These are phyloP conservation scores for Drepana arcuata DNA, from an alignment of 1,140 invertebrate genomes.

Conservation along the genomic window DNA sequence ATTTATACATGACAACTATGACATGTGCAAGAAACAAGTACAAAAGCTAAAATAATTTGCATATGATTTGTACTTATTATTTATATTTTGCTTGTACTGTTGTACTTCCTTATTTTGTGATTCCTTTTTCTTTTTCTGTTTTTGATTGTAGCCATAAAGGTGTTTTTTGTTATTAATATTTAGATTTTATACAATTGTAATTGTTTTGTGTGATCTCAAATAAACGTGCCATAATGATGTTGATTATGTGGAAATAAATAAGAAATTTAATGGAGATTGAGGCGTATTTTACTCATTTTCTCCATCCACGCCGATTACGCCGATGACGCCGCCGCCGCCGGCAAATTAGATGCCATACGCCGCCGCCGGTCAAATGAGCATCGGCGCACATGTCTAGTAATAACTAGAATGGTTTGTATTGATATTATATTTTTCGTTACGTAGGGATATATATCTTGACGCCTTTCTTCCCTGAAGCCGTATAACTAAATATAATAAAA, in stretches of 20 bases:
- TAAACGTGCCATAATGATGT: neutral
- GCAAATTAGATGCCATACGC: neutral
- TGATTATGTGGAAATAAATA: neutral
- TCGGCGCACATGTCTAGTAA: neutral
- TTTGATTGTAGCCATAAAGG: neutral
- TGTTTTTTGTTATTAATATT: neutral
- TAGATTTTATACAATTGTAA: neutral
- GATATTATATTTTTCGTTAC: no score
- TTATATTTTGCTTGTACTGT: neutral
- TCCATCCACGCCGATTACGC: neutral
- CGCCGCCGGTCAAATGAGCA: neutral
- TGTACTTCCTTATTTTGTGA: no score
- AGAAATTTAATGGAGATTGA: neutral
- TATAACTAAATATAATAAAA: no score
- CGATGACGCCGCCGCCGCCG: neutral
- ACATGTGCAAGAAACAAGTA: neutral
- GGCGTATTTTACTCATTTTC: no score
- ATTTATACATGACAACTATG: constrained; percentile 22
- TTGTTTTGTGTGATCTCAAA: neutral
- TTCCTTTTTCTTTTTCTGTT: neutral
- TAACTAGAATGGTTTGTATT: no score
- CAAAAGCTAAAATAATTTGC: neutral
- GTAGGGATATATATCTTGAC: no score
- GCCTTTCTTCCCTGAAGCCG: no score
- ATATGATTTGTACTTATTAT: neutral